Evolutionary conservation across 2,113 vertebrate genomes (phyloP), one percentile per base, ranked within the genome.

Genomic region (Podiceps cristatus): DNA sequence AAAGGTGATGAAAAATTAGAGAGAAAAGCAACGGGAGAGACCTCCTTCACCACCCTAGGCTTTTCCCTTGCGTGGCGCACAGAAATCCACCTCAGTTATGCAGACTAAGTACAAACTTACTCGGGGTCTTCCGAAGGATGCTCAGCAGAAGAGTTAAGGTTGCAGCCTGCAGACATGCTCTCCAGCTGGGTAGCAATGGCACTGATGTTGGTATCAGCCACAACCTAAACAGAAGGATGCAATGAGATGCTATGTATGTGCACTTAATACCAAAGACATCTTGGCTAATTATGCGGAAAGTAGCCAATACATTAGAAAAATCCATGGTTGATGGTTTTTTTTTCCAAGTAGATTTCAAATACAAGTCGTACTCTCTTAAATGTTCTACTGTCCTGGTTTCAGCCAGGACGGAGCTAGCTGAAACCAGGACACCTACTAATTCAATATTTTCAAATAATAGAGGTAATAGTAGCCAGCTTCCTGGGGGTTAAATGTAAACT

Each of bases 161-260:
- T 93, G 47, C 97, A 96, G 82, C 98, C 97, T 0, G 98, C 79
- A 31, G 99, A 99, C 98, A 99, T 97, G 97, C 88, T 99, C 97
- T 99, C 99, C 96, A 99, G 98, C 96, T 99, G 99, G 95, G 98
- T 98, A 35, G 99, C 99, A 49, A 99, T 99, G 95, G 99, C 99
- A 27, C 98, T 98, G 98, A 99, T 99, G 97, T 99, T 99, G 79
- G 99, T 99, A 92, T 99, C 99, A 6, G 99, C 99, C 55, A 99
- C 98, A 63, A 99, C 99, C 99, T 99, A 94, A 71, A 73, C 40
- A 28, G 9, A 23, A 71, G 37, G 23, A 79, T 0, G 56, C 74
- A 75, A 40, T 63, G 31, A 66, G 84, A 28, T 2, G 40, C n/a
- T 29, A 2, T 1, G 1, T 19, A 29, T 13, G 23, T 33, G 71